phyloP scores from a whole-genome alignment of 2,888 invertebrate genomes.

The Molorchus minor region DNA sequence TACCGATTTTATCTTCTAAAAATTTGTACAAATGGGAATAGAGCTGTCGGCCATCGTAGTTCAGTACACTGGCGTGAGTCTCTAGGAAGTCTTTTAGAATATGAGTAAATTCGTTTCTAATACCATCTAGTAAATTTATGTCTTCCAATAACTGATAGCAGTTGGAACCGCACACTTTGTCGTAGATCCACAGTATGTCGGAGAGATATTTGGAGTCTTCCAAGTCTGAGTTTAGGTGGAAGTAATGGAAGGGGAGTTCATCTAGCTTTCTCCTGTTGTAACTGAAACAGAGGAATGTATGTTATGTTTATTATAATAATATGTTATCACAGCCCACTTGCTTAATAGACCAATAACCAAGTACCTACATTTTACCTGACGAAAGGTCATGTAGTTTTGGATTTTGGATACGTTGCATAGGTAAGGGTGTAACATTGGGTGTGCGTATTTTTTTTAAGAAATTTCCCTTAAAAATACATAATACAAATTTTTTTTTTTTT shows the following conservation, averaged over 20 bases:
- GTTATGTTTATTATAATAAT: no score
- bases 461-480: no score
- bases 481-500: no score
- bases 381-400: no score
- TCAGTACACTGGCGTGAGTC: conserved; percentile 75
- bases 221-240: conserved; percentile 69
- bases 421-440: no score
- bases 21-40: conserved; percentile 74
- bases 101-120: conserved; percentile 62
- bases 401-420: no score
- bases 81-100: conserved; percentile 76
- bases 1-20: conserved; percentile 59
- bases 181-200: conserved; percentile 80
- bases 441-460: no score
- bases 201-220: conserved; percentile 76
- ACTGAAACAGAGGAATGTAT: conserved; percentile 61
- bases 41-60: conserved; percentile 85
- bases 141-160: conserved; percentile 82
- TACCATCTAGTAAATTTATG: conserved; percentile 68
- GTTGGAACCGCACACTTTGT: conserved; percentile 81
- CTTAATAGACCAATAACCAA: no score
- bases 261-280: conserved; percentile 83
- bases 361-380: no score
- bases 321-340: no score
- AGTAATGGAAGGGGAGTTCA: conserved; percentile 83